phyloP scores from a whole-genome alignment of 2,797 vertebrate species.

The Anguilla pacifica region DNA sequence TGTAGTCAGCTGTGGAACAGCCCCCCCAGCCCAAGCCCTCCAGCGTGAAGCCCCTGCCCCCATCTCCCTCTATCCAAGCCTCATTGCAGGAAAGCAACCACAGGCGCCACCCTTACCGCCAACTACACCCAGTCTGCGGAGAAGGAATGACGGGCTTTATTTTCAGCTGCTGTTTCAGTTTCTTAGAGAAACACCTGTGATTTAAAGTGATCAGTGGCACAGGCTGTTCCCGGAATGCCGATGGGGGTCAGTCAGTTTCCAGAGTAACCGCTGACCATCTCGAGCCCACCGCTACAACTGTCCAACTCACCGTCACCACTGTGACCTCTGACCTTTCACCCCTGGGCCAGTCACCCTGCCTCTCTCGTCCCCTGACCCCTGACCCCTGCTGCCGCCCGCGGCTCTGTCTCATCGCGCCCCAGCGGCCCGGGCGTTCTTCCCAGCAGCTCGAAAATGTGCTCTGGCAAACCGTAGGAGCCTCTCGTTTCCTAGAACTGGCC shows the following conservation, averaged over 20 bases:
- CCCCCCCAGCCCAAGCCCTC: background rate
- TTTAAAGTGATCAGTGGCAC: background rate
- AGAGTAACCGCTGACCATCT: background rate
- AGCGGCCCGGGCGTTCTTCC: background rate
- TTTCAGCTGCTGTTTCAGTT: background rate
- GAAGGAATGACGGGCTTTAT: background rate
- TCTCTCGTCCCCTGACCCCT: background rate
- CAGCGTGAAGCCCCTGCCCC: background rate
- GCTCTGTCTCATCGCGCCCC: background rate
- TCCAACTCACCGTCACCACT: background rate
- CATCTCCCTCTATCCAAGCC: conserved; percentile 5
- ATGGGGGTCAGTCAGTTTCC: background rate
- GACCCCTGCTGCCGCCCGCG: background rate
- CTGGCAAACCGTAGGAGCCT: background rate
- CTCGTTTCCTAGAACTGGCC: conserved; percentile 1
- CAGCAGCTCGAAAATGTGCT: conserved; percentile 5
- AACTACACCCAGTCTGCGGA: background rate
- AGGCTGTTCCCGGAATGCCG: background rate
- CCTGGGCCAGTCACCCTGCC: background rate
- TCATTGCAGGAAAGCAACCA: background rate
- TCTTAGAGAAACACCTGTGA: background rate
- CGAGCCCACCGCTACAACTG: background rate
- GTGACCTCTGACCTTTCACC: conserved; percentile 3
- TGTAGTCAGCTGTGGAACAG: background rate
- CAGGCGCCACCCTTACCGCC: background rate